These are phyloP conservation scores for Oncorhynchus mykiss DNA, from an alignment of 2,113 vertebrate species.

Conservation along the genomic window DNA sequence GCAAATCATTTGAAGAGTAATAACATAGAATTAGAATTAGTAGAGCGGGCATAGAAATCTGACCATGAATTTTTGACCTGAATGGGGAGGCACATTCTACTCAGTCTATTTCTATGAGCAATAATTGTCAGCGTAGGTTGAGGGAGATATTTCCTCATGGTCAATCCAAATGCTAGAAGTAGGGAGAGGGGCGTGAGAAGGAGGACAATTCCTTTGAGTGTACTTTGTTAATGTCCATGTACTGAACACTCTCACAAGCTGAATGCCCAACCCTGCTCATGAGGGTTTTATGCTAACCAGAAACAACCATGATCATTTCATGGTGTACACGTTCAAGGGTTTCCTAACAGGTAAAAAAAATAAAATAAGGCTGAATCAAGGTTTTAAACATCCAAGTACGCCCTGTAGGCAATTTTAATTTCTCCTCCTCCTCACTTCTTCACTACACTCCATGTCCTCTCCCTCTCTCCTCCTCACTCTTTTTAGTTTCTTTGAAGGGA, in stretches of 20 bases:
- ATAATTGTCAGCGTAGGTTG: not conserved
- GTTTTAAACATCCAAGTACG: constrained; percentile 77
- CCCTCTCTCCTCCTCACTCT: constrained; percentile 56
- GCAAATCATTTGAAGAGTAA: no score
- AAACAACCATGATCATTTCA: not conserved
- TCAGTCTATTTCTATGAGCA: not conserved
- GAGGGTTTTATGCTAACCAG: constrained; percentile 3
- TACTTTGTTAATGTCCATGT: not conserved
- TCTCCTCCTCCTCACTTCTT: constrained; percentile 34
- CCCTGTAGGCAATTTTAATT: constrained; percentile 71
- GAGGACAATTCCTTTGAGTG: not conserved
- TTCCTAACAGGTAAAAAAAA: constrained; percentile 67
- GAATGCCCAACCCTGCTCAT: not conserved
- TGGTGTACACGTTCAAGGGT: constrained; percentile 55
- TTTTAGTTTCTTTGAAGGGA: constrained; percentile 76
- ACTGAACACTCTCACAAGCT: not conserved
- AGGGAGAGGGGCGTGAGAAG: not conserved
- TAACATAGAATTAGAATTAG: no score
- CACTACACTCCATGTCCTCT: constrained; percentile 41
- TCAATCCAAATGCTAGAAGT: not conserved
- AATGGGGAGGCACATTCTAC: no score
- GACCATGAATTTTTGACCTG: no score
- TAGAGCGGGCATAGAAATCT: no score
- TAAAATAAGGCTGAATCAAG: constrained; percentile 75
- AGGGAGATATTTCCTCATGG: not conserved